Conservation (phyloP, 2,888 invertebrate genomes). For the Maniola hyperantus region DNA sequence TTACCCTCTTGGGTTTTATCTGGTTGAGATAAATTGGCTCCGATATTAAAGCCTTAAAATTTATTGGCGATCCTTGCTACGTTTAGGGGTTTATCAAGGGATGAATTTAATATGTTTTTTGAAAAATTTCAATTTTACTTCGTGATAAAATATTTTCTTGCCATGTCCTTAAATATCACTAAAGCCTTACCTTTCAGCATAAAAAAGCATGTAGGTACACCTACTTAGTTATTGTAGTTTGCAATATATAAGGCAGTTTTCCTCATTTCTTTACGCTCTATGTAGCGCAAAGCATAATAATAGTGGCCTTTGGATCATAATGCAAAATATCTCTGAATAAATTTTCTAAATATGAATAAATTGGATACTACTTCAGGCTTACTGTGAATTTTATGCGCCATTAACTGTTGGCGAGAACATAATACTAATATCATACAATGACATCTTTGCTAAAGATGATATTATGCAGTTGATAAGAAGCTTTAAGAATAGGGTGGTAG, state of each 20-base stretch:
- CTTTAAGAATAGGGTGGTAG: conserved; percentile 1
- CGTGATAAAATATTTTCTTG: too few species aligned
- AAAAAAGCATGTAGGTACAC: not conserved
- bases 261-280: not conserved
- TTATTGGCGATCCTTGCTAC: conserved; percentile 21
- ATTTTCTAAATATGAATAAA: conserved; percentile 59
- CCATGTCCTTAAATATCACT: too few species aligned
- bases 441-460: conserved; percentile 59
- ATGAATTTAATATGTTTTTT: conserved; percentile 18
- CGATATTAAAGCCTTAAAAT: conserved; percentile 31
- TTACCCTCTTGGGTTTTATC: conserved; percentile 38
- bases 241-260: not conserved
- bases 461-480: conserved; percentile 7
- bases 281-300: not conserved
- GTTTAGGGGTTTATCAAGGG: conserved; percentile 20
- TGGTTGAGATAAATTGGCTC: conserved; percentile 32
- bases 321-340: conserved; percentile 34
- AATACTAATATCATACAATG: conserved; percentile 65
- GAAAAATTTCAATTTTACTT: not conserved
- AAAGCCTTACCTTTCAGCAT: not conserved
- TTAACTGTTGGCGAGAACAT: conserved; percentile 72
- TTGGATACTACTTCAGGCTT: conserved; percentile 57
- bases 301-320: conserved; percentile 23
- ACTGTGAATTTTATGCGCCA: conserved; percentile 74
- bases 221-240: not conserved